Percentiles rank a stretch among this genome's conserved stretches.
Conservation (phyloP, 2,113 vertebrate genomes). For the Butorides virescens region DNA sequence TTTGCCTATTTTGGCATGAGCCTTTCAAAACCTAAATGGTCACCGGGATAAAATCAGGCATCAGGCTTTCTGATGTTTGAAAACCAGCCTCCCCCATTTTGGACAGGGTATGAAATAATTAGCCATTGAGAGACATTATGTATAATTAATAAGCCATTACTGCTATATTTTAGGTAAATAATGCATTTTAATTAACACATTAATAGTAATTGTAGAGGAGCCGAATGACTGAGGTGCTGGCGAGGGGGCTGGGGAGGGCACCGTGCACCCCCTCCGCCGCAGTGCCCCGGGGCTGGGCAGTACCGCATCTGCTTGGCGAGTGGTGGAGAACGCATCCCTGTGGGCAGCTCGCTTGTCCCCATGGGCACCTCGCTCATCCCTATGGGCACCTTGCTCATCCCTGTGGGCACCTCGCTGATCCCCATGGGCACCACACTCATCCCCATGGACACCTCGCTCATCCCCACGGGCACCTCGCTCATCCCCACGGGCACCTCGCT, state of each 20-base stretch:
- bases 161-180: neutral
- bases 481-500: no score
- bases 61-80: neutral
- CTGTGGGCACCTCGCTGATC: no score
- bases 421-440: no score
- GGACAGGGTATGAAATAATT: neutral
- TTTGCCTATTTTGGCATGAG: neutral
- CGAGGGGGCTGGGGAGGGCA: neutral
- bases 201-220: neutral
- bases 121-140: neutral
- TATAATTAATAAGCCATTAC: neutral
- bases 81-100: neutral
- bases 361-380: no score
- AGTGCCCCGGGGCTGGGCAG: neutral
- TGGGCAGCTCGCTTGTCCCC: no score
- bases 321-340: no score
- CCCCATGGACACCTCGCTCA: no score
- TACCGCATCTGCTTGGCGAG: neutral
- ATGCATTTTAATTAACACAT: neutral
- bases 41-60: neutral
- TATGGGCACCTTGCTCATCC: no score
- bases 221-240: accelerated
- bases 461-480: no score
- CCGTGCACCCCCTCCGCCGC: neutral
- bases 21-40: neutral